These are phyloP conservation scores for Boloria euphrosyne DNA, from an alignment of 2,888 invertebrate genomes.

Conservation along the genomic window DNA sequence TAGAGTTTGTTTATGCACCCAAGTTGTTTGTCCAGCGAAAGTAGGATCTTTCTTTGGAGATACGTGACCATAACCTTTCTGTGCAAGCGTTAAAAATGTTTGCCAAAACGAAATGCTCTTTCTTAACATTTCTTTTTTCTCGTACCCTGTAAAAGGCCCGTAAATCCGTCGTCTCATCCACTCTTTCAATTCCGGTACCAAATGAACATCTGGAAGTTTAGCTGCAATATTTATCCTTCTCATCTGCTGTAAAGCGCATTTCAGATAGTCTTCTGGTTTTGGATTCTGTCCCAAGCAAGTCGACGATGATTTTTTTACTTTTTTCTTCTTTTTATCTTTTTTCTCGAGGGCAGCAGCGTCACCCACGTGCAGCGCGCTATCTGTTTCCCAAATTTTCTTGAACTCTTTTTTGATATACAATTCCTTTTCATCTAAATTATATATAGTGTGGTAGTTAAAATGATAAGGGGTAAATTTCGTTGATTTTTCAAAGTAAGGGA, in stretches of 20 bases:
- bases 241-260: constrained; percentile 62
- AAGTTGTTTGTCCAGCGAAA: constrained; percentile 54
- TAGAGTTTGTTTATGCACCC: constrained; percentile 60
- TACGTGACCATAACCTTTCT: constrained; percentile 56
- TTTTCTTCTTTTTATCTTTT: constrained; percentile 51
- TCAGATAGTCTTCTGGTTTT: constrained; percentile 63
- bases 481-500: constrained; percentile 65
- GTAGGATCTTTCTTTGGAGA: constrained; percentile 49
- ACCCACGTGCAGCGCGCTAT: constrained; percentile 57
- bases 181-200: constrained; percentile 66
- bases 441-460: constrained; percentile 70
- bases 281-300: constrained; percentile 61
- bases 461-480: constrained; percentile 50
- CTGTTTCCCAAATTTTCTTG: constrained; percentile 66
- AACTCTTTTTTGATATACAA: constrained; percentile 62
- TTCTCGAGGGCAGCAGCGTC: constrained; percentile 47
- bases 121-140: constrained; percentile 50
- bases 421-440: constrained; percentile 58
- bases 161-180: constrained; percentile 71
- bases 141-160: constrained; percentile 51
- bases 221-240: constrained; percentile 62
- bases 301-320: constrained; percentile 48
- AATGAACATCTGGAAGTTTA: constrained; percentile 64
- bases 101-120: constrained; percentile 60
- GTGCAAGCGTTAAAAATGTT: constrained; percentile 50